Evolutionary conservation across 1,140 invertebrate genomes (phyloP).

Genomic region (Harlomillsia oculata): DNA sequence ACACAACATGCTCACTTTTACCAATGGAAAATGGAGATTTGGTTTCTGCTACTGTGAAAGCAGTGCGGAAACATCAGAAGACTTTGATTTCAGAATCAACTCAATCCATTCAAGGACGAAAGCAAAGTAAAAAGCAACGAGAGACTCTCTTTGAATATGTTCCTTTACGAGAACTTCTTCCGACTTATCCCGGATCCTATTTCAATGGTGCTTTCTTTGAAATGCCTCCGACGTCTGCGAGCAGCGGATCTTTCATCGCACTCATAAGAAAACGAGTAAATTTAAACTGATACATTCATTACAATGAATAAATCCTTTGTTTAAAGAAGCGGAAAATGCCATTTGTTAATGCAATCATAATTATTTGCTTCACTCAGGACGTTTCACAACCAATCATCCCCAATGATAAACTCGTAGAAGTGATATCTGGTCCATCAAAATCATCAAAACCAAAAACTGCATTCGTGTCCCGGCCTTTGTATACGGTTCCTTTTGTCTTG

Average conservation of each 20-base stretch:
- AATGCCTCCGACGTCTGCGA: conserved; percentile 19
- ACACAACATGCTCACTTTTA: conserved; percentile 27
- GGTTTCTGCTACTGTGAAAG: conserved; percentile 7
- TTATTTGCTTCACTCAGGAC: no score
- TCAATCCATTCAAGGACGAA: conserved; percentile 5
- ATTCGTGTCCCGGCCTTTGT: no score
- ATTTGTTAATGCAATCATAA: no score
- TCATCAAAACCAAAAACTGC: no score
- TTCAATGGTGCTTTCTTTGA: conserved; percentile 17
- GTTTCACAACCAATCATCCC: no score
- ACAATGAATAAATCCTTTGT: no score
- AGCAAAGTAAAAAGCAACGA: background rate
- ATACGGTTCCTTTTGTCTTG: no score
- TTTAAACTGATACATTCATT: no score
- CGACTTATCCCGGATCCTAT: conserved; percentile 1
- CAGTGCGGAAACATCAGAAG: background rate
- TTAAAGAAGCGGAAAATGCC: no score
- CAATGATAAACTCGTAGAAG: no score
- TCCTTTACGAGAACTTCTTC: conserved; percentile 8
- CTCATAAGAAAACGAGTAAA: conserved; percentile 17
- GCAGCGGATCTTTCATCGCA: conserved; percentile 21
- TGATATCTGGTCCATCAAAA: no score
- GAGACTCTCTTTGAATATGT: conserved; percentile 19
- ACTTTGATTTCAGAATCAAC: background rate
- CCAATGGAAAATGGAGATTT: conserved; percentile 19